Conservation (phyloP, 2,888 invertebrate species). For the Leuctra nigra region DNA sequence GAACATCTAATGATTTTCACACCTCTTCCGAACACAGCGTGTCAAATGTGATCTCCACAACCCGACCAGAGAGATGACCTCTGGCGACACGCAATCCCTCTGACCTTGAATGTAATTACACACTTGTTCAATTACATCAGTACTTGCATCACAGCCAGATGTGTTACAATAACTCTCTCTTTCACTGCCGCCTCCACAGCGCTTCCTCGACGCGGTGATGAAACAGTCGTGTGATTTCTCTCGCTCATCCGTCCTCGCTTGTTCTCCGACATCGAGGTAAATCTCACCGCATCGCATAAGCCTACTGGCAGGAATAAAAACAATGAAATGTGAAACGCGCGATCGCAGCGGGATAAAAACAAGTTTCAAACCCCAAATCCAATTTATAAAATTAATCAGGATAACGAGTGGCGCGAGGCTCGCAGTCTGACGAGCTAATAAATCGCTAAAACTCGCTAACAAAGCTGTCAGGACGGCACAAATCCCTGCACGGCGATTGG, state of each 20-base stretch:
- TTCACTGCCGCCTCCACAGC: no score
- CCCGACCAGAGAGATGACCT: slow-evolving; percentile 2
- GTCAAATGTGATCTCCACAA: background rate
- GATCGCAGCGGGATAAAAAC: no score
- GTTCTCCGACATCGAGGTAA: no score
- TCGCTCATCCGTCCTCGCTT: no score
- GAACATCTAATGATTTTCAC: slow-evolving; percentile 16
- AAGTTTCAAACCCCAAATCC: no score
- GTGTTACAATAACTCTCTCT: no score
- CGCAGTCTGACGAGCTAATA: background rate
- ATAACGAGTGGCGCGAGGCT: background rate
- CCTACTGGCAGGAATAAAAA: no score
- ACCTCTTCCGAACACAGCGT: background rate
- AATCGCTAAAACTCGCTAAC: background rate
- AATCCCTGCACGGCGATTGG: background rate
- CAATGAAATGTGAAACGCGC: no score
- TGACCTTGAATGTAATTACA: background rate
- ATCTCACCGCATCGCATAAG: no score
- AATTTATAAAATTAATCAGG: background rate
- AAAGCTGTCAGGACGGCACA: background rate
- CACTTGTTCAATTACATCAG: background rate
- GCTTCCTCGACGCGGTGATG: no score
- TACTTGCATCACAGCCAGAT: background rate
- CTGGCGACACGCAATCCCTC: slow-evolving; percentile 5
- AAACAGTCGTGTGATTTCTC: no score